Base-by-base conservation (phyloP, 2,113 vertebrate genomes). In the Campylorhamphus procurvoides region DNA sequence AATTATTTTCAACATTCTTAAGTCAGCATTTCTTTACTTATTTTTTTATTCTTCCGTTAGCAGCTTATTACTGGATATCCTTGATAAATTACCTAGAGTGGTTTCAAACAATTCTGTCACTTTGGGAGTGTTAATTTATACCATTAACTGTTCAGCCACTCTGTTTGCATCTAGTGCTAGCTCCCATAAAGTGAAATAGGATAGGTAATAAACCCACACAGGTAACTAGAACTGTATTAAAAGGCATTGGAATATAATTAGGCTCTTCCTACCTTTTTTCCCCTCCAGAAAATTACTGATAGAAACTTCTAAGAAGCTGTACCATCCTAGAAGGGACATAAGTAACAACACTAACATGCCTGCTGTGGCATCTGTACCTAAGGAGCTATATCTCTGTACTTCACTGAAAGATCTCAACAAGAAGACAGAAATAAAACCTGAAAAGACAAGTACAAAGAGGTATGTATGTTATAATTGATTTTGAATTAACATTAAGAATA, bases 351-450 rank as follows among this genome's bases (percentile, higher is more conserved):
- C 93, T 94, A 99, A 98, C 97, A 99, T 99, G 99, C 99, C 99
- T 98, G 98, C 99, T n/a, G 99, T 99, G 72, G 98, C 99, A 63
- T 98, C 98, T 28, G 98, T 98, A 92, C 98, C 98, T 95, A 99
- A 99, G 97, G 99, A 99, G 82, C 98, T 99, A 7, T 99, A 99
- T 90, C 98, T 99, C 94, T 99, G 98, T 93, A 98, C 99, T 53
- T 99, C 99, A 66, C 91, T 99, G 94, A 98, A 99, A 82, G 99
- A 99, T 64, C 99, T 99, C 84, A 99, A 99, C 91, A 99, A 99
- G 97, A 99, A 99, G 95, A 99, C 99, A 80, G 99, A 99, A 97
- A 95, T 99, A 44, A 99, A 99, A 96, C 97, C 98, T 6, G 99
- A 99, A 29, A 99, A 99, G 97, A 98, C 97, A 3, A 99, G 98